These are phyloP conservation scores for Aethes cnicana DNA, from an alignment of 2,888 invertebrate genomes.

Conservation along the genomic window DNA sequence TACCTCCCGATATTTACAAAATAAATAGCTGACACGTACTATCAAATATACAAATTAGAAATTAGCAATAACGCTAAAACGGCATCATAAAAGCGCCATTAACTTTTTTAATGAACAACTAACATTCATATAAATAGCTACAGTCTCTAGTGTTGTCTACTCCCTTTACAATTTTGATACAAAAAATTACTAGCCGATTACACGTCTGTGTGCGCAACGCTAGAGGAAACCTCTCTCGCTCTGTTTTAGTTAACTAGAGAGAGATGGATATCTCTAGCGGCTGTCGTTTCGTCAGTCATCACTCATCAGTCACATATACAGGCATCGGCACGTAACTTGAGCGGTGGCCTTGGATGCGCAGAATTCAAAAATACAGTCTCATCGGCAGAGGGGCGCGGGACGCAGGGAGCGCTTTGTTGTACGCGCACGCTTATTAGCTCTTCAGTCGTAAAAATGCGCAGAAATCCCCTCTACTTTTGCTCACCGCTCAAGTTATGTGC, in stretches of 20 bases:
- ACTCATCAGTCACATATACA: too few species aligned
- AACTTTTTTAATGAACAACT: slow-evolving; percentile 59
- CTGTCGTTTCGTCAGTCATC: slow-evolving; percentile 1
- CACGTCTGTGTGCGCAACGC: not conserved
- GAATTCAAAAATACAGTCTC: too few species aligned
- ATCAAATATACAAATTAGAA: slow-evolving; percentile 27
- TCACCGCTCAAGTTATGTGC: too few species aligned
- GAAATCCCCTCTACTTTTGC: too few species aligned
- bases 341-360: too few species aligned
- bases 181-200: slow-evolving; percentile 37
- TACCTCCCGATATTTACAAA: slow-evolving; percentile 66
- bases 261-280: not conserved
- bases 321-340: too few species aligned
- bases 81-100: slow-evolving; percentile 60
- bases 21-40: slow-evolving; percentile 36
- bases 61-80: slow-evolving; percentile 45
- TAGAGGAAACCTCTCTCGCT: not conserved
- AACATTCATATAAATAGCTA: slow-evolving; percentile 76
- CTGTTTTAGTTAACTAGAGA: too few species aligned
- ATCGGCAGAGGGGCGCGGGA: too few species aligned
- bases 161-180: slow-evolving; percentile 45
- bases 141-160: slow-evolving; percentile 70
- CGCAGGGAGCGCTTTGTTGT: too few species aligned
- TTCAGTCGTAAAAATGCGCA: too few species aligned
- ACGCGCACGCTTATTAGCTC: too few species aligned